Evolutionary conservation across 1,140 invertebrate species (phyloP), one percentile per base, ranked within the genome.

Genomic region (Papilio glaucus): DNA sequence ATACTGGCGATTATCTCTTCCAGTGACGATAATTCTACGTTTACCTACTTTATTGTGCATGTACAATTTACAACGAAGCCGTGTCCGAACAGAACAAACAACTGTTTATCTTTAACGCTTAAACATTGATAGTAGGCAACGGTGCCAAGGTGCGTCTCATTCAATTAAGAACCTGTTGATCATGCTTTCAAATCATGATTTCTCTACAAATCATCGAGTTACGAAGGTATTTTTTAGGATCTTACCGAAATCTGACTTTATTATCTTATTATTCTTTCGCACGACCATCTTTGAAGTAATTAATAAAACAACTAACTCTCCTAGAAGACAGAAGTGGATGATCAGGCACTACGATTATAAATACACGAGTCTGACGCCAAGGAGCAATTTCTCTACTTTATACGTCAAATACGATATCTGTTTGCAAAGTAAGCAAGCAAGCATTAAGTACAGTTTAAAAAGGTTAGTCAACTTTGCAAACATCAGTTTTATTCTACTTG

Each of bases 131-230:
- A 2, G 21, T 57, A 57, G 49, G 49, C 21, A 57, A 57, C 21
- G 18, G 21, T 57, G 49, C 49, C 49, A 57, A 57, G 49, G 49
- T 57, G 12, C 49, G 49, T 4, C 18, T 53, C 9, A 4, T 53
- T 21, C 21, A 13, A 49, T 49, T 21, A 49, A 49, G 2, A 49
- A 49, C 7, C 18, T 18, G 15, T 24, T 10, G 10, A 57, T 49
- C 45, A 57, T 57, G 21, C 18, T 24, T 24, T 57, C 18, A 24
- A 57, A 57, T 57, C 49, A 57, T 57, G 49, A 26, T 57, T 57
- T 57, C 49, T 57, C 10, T 24, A 24, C 10, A 24, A 24, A 24
- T 57, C 12, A 24, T 26, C 10, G 45, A 21, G 18, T 18, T 9
- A 49, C 7, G 7, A 13, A 42, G 15, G 13, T 42, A 13, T n/a